A percentile compares a stretch with the other conserved stretches of the same genome.
phyloP scores from a whole-genome alignment of 92 coral and sea anemone genomes.

The Siderastrea radians region DNA sequence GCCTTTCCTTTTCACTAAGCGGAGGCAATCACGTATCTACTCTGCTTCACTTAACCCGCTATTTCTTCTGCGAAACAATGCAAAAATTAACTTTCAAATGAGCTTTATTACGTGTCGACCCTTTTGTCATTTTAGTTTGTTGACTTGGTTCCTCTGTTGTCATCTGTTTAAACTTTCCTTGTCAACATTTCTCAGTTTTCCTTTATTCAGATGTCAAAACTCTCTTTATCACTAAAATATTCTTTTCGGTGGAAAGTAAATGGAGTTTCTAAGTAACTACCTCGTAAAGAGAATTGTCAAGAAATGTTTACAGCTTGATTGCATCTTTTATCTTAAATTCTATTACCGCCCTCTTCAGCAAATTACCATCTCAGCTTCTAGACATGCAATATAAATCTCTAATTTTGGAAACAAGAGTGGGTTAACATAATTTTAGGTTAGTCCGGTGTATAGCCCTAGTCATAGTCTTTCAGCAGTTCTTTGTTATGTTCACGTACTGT shows the following conservation, averaged over 20 bases:
- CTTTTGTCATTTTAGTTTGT: slow-evolving; percentile 17
- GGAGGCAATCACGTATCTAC: background rate
- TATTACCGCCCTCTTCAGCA: background rate
- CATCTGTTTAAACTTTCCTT: slow-evolving; percentile 19
- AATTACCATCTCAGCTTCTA: background rate
- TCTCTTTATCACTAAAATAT: background rate
- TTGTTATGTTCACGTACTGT: too few species aligned
- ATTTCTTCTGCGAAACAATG: background rate
- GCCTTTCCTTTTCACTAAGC: background rate
- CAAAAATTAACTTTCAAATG: slow-evolving; percentile 41
- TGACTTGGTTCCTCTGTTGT: background rate
- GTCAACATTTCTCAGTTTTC: background rate
- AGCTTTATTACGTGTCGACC: slow-evolving; percentile 20
- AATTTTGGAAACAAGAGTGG: background rate
- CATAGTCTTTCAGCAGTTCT: too few species aligned
- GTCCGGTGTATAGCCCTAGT: too few species aligned
- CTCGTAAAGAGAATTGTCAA: background rate
- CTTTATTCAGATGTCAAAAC: background rate
- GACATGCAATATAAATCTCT: background rate
- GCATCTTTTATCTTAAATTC: slow-evolving; percentile 8
- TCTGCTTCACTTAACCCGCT: slow-evolving; percentile 9
- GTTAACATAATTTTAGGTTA: background rate
- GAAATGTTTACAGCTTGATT: background rate
- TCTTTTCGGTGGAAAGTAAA: background rate
- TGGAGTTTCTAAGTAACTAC: background rate